phyloP scores from a whole-genome alignment of 2,797 vertebrate species.

The Eremophila alpestris region DNA sequence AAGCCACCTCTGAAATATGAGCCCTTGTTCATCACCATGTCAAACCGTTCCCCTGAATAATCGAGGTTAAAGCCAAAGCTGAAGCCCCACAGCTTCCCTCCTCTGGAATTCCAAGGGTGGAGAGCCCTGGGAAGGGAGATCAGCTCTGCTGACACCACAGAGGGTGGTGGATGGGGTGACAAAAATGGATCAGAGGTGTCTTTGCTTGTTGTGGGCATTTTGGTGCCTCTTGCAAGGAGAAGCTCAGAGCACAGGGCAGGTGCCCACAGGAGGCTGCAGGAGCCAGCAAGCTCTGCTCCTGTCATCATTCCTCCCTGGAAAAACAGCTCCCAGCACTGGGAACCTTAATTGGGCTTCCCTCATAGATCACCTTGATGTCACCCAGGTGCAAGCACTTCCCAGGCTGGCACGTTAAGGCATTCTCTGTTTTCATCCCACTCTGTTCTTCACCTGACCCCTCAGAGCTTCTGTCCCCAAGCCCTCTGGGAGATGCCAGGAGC shows the following conservation, averaged over 20 bases:
- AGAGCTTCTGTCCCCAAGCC: background rate
- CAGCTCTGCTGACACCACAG: background rate
- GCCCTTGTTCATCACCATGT: background rate
- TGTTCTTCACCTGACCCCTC: background rate
- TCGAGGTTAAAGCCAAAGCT: background rate
- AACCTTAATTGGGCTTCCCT: background rate
- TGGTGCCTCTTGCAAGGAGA: background rate
- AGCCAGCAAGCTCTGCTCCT: background rate
- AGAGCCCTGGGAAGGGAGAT: background rate
- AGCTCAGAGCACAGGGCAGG: background rate
- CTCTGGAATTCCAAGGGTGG: background rate
- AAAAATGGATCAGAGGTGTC: background rate
- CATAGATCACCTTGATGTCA: background rate
- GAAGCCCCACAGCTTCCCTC: background rate
- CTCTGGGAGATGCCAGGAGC: background rate
- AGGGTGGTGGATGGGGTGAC: background rate
- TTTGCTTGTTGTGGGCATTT: background rate
- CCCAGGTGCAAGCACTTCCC: background rate
- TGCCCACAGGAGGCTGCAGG: background rate
- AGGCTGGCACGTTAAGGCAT: background rate
- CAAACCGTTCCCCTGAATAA: background rate
- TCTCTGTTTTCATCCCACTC: background rate
- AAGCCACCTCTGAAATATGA: background rate
- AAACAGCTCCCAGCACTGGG: background rate
- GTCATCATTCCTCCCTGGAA: background rate